Evolutionary conservation across 2,888 invertebrate species (phyloP).

Genomic region (Orthosia gothica): DNA sequence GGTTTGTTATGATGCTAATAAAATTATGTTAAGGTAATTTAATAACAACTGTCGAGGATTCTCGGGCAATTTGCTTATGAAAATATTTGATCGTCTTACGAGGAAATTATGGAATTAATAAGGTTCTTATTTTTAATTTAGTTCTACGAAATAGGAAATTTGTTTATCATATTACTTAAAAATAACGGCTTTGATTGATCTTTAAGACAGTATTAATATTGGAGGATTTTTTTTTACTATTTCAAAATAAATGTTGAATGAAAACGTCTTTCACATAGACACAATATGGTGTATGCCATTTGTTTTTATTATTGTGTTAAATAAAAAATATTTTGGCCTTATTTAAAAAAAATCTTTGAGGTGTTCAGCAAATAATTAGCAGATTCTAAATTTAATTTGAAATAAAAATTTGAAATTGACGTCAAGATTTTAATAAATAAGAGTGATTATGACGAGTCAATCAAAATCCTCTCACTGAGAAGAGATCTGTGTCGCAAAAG

Average conservation of each 20-base stretch:
- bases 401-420: no score
- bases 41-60: not conserved
- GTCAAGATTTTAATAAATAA: no score
- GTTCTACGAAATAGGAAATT: no score
- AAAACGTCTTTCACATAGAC: not conserved
- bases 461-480: not conserved
- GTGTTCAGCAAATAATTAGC: no score
- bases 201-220: not conserved
- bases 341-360: no score
- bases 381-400: no score
- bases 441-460: no score
- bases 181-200: not conserved
- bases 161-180: no score
- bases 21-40: conserved; percentile 25
- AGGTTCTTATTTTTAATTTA: not conserved
- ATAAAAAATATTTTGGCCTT: no score
- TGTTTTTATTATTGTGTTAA: not conserved
- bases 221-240: not conserved
- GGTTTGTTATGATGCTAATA: conserved; percentile 34
- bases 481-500: not conserved
- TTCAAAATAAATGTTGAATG: not conserved
- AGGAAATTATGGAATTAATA: conserved; percentile 7
- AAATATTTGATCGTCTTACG: conserved; percentile 3
- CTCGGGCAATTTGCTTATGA: not conserved
- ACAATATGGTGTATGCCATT: not conserved